phyloP scores from a whole-genome alignment of 2,797 vertebrate genomes.

The Tadarida brasiliensis region DNA sequence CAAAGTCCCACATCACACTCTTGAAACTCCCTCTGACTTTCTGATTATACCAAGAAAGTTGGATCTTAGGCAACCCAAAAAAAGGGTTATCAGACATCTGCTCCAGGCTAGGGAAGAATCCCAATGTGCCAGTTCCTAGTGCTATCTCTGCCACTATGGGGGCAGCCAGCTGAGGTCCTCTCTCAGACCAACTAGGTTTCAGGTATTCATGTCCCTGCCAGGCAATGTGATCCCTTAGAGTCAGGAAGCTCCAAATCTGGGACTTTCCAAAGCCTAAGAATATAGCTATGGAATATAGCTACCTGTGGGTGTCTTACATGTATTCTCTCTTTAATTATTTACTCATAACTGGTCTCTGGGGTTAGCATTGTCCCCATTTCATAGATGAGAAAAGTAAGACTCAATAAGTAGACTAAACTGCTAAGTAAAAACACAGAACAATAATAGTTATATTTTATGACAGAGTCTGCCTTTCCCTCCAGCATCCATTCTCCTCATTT shows the following conservation, averaged over 20 bases:
- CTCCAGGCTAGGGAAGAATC: not conserved
- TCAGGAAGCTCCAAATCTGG: not conserved
- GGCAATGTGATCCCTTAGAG: not conserved
- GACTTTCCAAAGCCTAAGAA: not conserved
- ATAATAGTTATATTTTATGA: not conserved
- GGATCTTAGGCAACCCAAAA: not conserved
- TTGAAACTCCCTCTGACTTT: not conserved
- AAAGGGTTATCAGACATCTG: not conserved
- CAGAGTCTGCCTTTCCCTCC: not conserved
- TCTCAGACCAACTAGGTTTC: not conserved
- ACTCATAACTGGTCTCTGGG: not conserved
- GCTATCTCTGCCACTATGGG: not conserved
- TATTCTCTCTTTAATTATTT: not conserved
- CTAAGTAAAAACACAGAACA: not conserved
- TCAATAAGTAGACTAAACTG: not conserved
- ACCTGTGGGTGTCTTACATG: not conserved
- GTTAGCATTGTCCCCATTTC: not conserved
- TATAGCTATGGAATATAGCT: not conserved
- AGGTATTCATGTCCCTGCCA: not conserved
- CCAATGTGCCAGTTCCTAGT: not conserved
- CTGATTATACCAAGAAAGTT: not conserved
- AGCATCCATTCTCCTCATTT: not conserved
- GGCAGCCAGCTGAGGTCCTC: not conserved
- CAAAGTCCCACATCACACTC: not conserved
- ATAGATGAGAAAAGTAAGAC: not conserved